Evolutionary conservation across 2,113 vertebrate species (phyloP), one percentile per base, ranked within the genome.

Genomic region (Forbesichthys papilliferus): DNA sequence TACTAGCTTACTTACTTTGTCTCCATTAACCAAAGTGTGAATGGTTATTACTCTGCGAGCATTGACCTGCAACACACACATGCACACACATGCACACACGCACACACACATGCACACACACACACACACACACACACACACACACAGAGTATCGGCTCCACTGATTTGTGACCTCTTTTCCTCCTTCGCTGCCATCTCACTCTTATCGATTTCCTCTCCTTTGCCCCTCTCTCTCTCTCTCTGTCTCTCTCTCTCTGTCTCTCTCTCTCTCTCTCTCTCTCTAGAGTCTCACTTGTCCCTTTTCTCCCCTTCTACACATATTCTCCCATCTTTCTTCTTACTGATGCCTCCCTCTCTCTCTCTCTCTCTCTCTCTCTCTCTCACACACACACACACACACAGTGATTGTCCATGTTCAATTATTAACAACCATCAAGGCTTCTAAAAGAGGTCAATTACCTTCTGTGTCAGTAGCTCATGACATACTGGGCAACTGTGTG

Each of bases 81-180:
- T 11, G 61, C 58, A 56, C 77, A 66, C 59, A 69, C 61, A n/a
- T n/a, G 55, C 18, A 36, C 61, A n/a, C 49, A 16, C 58, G 36
- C 63, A 62, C 64, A 47, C 49, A 58, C 72, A 60, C 54, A 56
- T n/a, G 55, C 18, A 36, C 61, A n/a, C 49, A 16, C 58, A 36
- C 63, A 62, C 64, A 47, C 49, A 58, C 72, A 60, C 54, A 56
- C 18, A 27, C 16, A 42, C 59, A 16, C 13, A n/a, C 59, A 42
- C 36, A 16, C 6, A 7, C 33, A 42, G 5, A 36, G 69, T 86
- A 89, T 87, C 81, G 87, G 81, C 86, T 68, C 48, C 20, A 69
- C 75, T 87, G 84, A 86, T 88, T 86, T 87, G 86, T 89, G 86
- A 86, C 86, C 89, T 87, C 86, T 78, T 84, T 84, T 71, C 79